Evolutionary conservation across 2,113 vertebrate species (phyloP).

Genomic region (Vombatus ursinus): DNA sequence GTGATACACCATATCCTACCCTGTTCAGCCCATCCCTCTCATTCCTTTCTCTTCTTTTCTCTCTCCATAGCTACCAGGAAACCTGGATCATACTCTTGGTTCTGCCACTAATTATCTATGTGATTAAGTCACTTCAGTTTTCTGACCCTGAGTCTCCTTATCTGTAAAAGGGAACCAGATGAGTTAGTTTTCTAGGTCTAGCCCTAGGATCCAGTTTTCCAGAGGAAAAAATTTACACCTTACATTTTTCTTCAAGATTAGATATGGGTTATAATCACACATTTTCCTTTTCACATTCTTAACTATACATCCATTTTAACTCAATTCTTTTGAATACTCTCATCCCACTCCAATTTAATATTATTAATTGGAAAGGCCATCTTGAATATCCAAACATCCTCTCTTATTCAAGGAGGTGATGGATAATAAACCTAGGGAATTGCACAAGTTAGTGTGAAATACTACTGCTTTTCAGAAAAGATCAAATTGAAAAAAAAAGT

Average conservation of each 20-base stretch:
- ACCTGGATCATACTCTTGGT: background rate
- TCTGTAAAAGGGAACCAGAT: background rate
- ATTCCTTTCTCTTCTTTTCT: background rate
- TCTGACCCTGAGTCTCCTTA: background rate
- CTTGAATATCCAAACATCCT: background rate
- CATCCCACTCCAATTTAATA: background rate
- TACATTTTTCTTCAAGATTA: background rate
- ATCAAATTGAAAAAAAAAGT: background rate
- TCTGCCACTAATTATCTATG: background rate
- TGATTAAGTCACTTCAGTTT: background rate
- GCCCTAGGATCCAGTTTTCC: background rate
- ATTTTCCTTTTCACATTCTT: background rate
- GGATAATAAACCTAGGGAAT: background rate
- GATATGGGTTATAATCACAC: background rate
- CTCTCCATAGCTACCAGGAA: background rate
- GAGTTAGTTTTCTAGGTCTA: background rate
- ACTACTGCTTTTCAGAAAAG: fast-evolving
- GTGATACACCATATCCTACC: background rate
- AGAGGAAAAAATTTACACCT: background rate
- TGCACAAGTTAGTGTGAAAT: background rate
- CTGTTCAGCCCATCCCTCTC: background rate
- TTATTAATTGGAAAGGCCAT: background rate
- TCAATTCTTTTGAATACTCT: too few species aligned
- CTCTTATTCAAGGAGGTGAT: background rate
- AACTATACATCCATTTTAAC: background rate